A percentile compares a stretch with the other conserved stretches of the same genome.
Conservation (phyloP, 2,888 invertebrate species). For the Stegana nigrithorax region DNA sequence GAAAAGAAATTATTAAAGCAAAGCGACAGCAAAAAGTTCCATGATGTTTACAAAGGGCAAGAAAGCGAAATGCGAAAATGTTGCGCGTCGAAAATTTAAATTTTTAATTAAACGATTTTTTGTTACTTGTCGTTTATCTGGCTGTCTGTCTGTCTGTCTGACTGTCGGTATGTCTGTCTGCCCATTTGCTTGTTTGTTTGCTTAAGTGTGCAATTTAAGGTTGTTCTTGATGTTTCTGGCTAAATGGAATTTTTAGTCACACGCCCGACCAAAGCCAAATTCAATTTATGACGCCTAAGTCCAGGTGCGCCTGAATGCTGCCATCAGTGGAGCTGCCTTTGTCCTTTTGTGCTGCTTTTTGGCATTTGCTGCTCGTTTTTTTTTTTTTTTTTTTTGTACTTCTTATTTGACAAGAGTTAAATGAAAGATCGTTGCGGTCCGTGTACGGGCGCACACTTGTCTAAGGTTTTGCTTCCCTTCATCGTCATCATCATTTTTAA, state of each 20-base stretch:
- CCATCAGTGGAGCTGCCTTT: background rate
- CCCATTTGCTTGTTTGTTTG: background rate
- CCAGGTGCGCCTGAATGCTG: conserved; percentile 11
- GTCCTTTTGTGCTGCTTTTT: background rate
- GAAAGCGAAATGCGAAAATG: background rate
- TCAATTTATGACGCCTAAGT: conserved; percentile 51
- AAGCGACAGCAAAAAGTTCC: conserved; percentile 15
- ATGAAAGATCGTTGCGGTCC: too few relatives aligned
- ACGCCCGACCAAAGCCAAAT: conserved; percentile 51
- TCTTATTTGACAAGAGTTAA: too few relatives aligned
- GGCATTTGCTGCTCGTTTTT: background rate
- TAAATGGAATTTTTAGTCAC: conserved; percentile 18
- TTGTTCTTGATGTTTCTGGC: too few relatives aligned
- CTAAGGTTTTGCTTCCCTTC: too few relatives aligned
- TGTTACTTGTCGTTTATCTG: background rate
- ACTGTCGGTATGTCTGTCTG: too few relatives aligned
- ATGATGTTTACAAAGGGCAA: background rate
- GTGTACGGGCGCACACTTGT: too few relatives aligned
- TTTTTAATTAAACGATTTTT: conserved; percentile 50
- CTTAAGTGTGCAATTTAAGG: background rate
- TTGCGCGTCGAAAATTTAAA: conserved; percentile 35
- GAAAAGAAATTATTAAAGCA: conserved; percentile 3
- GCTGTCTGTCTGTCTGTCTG: background rate
- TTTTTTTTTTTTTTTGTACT: background rate
- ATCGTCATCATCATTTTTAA: too few relatives aligned